Evolutionary conservation across 2,888 invertebrate species (phyloP).

Genomic region (Julus scanicus): DNA sequence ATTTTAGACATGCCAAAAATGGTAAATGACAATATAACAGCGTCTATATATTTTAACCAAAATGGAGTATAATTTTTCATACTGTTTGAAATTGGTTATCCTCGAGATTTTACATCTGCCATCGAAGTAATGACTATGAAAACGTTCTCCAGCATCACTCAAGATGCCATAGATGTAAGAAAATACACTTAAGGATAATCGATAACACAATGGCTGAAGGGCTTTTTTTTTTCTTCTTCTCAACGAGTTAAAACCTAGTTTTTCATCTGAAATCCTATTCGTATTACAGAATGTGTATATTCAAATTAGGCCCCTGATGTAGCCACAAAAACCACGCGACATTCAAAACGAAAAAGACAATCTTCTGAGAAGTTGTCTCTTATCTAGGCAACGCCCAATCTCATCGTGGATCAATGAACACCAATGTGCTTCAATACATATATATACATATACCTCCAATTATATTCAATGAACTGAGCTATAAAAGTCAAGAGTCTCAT

Average conservation of each 20-base stretch:
- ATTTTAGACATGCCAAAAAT: too few relatives aligned
- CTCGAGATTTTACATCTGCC: background rate
- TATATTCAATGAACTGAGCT: constrained; percentile 9
- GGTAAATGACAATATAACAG: too few relatives aligned
- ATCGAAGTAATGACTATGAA: background rate
- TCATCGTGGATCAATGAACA: background rate
- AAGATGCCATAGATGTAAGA: background rate
- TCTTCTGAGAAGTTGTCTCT: background rate
- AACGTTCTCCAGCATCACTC: background rate
- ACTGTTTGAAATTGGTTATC: too few relatives aligned
- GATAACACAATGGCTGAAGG: background rate
- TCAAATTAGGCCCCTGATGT: background rate
- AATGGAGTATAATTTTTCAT: too few relatives aligned
- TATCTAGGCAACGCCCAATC: background rate
- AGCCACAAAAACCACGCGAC: background rate
- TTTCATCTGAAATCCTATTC: background rate
- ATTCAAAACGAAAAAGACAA: background rate
- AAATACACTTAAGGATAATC: constrained; percentile 14
- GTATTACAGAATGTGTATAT: background rate
- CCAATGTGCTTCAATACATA: background rate
- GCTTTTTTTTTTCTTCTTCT: background rate
- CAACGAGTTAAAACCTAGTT: background rate
- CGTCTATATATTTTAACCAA: too few relatives aligned
- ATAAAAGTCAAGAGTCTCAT: constrained; percentile 26
- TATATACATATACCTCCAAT: background rate